Conservation (phyloP, 2,888 invertebrate species). For the Linnaemya vulpina region DNA sequence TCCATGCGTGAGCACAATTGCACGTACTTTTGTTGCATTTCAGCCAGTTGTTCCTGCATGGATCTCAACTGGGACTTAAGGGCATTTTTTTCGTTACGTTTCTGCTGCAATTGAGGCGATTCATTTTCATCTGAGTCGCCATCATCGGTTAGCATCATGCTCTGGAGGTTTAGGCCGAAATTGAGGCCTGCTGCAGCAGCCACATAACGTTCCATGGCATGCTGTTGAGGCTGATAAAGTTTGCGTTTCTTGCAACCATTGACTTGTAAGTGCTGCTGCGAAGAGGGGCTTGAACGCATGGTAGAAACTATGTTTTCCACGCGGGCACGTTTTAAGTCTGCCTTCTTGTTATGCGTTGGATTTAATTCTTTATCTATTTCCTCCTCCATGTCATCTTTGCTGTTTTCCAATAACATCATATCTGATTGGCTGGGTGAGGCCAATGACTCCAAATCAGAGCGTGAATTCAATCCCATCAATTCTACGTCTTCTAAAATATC, state of each 20-base stretch:
- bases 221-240: slow-evolving; percentile 97
- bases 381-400: slow-evolving; percentile 87
- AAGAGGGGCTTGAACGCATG: slow-evolving; percentile 94
- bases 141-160: slow-evolving; percentile 87
- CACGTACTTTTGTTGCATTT: slow-evolving; percentile 95
- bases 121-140: slow-evolving; percentile 91
- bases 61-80: slow-evolving; percentile 92
- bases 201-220: slow-evolving; percentile 87
- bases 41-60: slow-evolving; percentile 94
- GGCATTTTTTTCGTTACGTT: slow-evolving; percentile 93
- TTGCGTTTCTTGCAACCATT: slow-evolving; percentile 98
- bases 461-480: slow-evolving; percentile 80
- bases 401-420: slow-evolving; percentile 84
- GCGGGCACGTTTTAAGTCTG: slow-evolving; percentile 94
- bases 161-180: slow-evolving; percentile 85
- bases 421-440: slow-evolving; percentile 85
- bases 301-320: slow-evolving; percentile 97
- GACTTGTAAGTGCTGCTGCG: slow-evolving; percentile 85
- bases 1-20: slow-evolving; percentile 94
- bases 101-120: slow-evolving; percentile 91
- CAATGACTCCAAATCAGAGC: slow-evolving; percentile 84
- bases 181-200: slow-evolving; percentile 84
- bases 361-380: slow-evolving; percentile 86
- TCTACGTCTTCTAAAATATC: slow-evolving; percentile 82
- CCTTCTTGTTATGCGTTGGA: slow-evolving; percentile 79